Evolutionary conservation across 2,888 invertebrate species (phyloP).

Genomic region (Acronicta alni): DNA sequence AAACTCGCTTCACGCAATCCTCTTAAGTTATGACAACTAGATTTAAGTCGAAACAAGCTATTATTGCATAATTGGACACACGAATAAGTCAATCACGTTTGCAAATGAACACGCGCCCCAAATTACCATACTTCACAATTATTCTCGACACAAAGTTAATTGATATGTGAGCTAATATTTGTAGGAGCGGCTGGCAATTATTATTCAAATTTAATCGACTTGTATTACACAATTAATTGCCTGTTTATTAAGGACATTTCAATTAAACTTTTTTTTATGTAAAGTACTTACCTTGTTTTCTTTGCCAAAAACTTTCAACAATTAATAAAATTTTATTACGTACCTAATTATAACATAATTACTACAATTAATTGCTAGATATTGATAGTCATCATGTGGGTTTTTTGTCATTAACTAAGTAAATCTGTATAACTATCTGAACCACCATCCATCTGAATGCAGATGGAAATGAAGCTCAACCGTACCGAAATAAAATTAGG

Average conservation of each 20-base stretch:
- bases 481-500: conserved; percentile 33
- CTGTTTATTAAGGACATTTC: neutral
- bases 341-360: too few relatives aligned
- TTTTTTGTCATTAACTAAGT: too few relatives aligned
- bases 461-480: neutral
- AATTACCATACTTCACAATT: conserved; percentile 34
- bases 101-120: conserved; percentile 26
- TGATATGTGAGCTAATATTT: conserved; percentile 13
- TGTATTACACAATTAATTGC: conserved; percentile 3
- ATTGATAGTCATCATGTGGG: too few relatives aligned
- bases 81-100: conserved; percentile 25
- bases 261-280: conserved; percentile 1
- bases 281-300: neutral
- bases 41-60: conserved; percentile 39
- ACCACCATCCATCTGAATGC: neutral
- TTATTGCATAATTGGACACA: conserved; percentile 50
- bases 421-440: neutral
- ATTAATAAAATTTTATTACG: too few relatives aligned
- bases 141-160: conserved; percentile 1
- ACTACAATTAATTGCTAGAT: too few relatives aligned
- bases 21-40: conserved; percentile 44
- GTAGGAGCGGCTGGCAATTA: neutral
- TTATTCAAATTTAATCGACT: conserved; percentile 10
- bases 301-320: conserved; percentile 17
- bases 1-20: conserved; percentile 51